Conservation (phyloP, 2,888 invertebrate genomes). For the Synanthedon vespiformis region DNA sequence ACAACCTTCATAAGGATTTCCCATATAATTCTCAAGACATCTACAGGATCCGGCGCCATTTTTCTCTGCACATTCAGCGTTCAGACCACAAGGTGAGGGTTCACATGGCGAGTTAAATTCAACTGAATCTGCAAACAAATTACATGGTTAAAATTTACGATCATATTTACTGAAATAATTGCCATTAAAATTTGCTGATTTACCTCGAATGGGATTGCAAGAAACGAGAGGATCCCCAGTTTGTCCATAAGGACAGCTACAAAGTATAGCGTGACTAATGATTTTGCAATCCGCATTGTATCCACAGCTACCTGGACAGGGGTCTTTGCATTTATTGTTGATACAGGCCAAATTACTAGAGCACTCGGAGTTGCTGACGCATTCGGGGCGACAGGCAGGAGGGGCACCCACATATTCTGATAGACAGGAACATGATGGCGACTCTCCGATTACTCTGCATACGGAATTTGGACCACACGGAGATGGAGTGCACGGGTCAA, state of each 20-base stretch:
- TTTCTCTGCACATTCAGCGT: constrained; percentile 73
- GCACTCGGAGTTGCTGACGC: constrained; percentile 77
- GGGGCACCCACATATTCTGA: constrained; percentile 72
- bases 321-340: constrained; percentile 77
- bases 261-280: constrained; percentile 79
- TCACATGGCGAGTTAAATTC: constrained; percentile 72
- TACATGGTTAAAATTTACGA: not conserved
- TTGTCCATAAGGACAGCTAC: constrained; percentile 72
- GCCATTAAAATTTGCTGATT: not conserved
- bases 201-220: constrained; percentile 54
- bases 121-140: constrained; percentile 36
- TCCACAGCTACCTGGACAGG: constrained; percentile 78
- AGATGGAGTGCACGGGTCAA: constrained; percentile 74
- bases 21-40: constrained; percentile 72
- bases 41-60: constrained; percentile 79
- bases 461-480: constrained; percentile 76
- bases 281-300: constrained; percentile 78
- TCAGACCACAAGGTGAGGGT: constrained; percentile 77
- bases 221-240: constrained; percentile 75
- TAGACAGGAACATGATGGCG: constrained; percentile 76
- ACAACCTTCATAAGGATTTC: constrained; percentile 73
- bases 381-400: constrained; percentile 76
- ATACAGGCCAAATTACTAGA: constrained; percentile 74
- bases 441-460: constrained; percentile 73
- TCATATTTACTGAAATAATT: not conserved